Base-by-base conservation (phyloP, 2,888 invertebrate species). In the Yponomeuta evonymella region DNA sequence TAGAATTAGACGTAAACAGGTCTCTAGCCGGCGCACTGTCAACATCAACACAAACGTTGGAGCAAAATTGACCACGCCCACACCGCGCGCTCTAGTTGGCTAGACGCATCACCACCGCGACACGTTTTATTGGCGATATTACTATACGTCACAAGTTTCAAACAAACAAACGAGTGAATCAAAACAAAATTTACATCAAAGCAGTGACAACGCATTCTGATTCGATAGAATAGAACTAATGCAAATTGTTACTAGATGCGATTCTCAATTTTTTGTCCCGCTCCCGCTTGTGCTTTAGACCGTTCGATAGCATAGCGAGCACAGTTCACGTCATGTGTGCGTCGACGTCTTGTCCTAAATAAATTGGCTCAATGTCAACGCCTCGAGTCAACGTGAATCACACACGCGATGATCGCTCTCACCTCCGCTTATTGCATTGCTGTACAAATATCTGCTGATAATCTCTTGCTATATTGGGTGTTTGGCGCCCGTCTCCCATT, bases 331-430 rank as follows among this genome's bases (percentile, higher is more conserved):
- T 12, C 15, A 48, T 10, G 48, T 43, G 48, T 65, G 68, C 68
- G 48, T 23, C 65, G 65, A 30, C 67, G n/a, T 67, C 30, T 69
- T 76, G 83, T 78, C 80, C 84, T 78, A 81, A 84, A 85, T 86
- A 82, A 80, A 82, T 78, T 77, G 78, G 79, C 79, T 81, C 83
- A 83, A 83, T 83, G 81, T 79, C 83, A 78, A 71, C 43, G 73
- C 72, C 65, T 70, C 43, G 67, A 67, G 33, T 64, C 64, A 23
- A 23, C 68, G 58, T 69, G 67, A 69, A 63, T 48, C 72, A 67
- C 67, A 67, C 72, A 58, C 15, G 51, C 51, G 51, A 58, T 58
- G 70, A 72, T 69, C 71, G 71, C 30, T 51, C 48, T 48, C 68
- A 51, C 30, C 68, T 65, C 65, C 65, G 65, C 33, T 69, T 69